Evolutionary conservation across 2,888 invertebrate genomes (phyloP).

Genomic region (Helleia helle): DNA sequence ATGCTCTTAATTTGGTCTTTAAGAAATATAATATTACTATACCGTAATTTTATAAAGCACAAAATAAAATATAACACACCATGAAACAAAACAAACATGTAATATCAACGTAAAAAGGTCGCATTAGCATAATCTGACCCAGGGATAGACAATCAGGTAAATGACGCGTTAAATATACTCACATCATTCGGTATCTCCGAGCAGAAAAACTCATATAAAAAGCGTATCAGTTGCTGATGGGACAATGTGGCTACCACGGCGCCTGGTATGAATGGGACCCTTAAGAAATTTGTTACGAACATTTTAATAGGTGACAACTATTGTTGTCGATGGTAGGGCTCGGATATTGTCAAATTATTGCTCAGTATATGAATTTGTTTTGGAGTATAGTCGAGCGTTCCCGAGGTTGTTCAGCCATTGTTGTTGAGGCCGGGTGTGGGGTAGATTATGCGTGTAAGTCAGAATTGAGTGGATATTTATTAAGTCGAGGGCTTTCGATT

Average conservation of each 20-base stretch:
- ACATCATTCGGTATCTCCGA: slow-evolving; percentile 46
- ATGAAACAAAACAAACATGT: too few relatives aligned
- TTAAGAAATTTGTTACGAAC: slow-evolving; percentile 62
- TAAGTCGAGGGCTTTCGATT: slow-evolving; percentile 24
- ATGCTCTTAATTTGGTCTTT: too few relatives aligned
- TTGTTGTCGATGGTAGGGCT: slow-evolving; percentile 24
- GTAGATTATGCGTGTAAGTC: slow-evolving; percentile 22
- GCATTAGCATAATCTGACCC: slow-evolving; percentile 10
- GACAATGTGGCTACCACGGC: slow-evolving; percentile 54
- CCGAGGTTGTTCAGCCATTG: slow-evolving; percentile 43
- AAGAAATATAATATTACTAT: too few relatives aligned
- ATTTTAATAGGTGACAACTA: slow-evolving; percentile 48
- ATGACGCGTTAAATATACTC: slow-evolving; percentile 61
- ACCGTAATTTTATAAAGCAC: too few relatives aligned
- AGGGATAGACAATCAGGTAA: slow-evolving; percentile 31
- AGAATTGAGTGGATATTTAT: slow-evolving; percentile 27
- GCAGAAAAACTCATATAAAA: slow-evolving; percentile 48
- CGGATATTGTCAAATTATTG: slow-evolving; percentile 32
- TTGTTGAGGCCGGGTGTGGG: slow-evolving; percentile 34
- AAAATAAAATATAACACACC: too few relatives aligned
- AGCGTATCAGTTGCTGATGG: slow-evolving; percentile 40
- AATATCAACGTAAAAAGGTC: slow-evolving; percentile 5
- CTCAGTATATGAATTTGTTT: slow-evolving; percentile 42
- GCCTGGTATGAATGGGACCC: slow-evolving; percentile 51
- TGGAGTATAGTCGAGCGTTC: slow-evolving; percentile 42